phyloP scores from a whole-genome alignment of 2,888 invertebrate genomes.

The Lithophane socia region DNA sequence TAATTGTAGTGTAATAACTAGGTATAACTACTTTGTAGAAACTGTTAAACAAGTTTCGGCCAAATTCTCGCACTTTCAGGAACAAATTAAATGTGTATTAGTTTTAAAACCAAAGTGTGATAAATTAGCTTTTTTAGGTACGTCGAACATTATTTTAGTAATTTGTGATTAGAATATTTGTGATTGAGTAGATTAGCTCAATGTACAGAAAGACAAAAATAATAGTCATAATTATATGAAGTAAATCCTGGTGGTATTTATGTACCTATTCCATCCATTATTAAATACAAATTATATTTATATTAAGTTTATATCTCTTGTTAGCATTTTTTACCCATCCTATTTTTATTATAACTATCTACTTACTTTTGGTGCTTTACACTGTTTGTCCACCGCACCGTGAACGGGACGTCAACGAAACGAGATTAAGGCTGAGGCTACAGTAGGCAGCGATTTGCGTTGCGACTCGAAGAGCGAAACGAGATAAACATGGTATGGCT shows the following conservation, averaged over 20 bases:
- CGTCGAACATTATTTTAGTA: conserved; percentile 60
- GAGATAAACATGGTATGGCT: too few species aligned
- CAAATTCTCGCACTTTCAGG: conserved; percentile 60
- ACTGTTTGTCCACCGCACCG: too few species aligned
- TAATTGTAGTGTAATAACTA: conserved; percentile 46
- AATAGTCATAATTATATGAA: conserved; percentile 58
- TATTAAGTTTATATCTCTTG: conserved; percentile 24
- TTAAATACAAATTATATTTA: conserved; percentile 46
- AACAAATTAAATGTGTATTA: conserved; percentile 60
- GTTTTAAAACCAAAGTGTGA: conserved; percentile 75
- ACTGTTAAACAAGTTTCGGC: conserved; percentile 53
- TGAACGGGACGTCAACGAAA: too few species aligned
- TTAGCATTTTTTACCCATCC: conserved; percentile 13
- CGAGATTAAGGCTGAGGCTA: too few species aligned
- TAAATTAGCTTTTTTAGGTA: conserved; percentile 74
- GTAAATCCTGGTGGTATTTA: conserved; percentile 55
- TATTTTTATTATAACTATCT: neutral
- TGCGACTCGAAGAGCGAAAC: too few species aligned
- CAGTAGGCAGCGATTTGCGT: too few species aligned
- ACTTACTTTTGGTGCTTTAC: neutral
- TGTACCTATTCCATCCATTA: conserved; percentile 69
- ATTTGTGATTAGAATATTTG: conserved; percentile 64
- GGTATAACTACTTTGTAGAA: conserved; percentile 40
- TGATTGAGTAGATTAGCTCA: conserved; percentile 73
- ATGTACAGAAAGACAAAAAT: conserved; percentile 74